Percentiles rank a stretch among this genome's conserved stretches.
Conservation (phyloP, 2,888 invertebrate species). For the Polymixis lichenea region DNA sequence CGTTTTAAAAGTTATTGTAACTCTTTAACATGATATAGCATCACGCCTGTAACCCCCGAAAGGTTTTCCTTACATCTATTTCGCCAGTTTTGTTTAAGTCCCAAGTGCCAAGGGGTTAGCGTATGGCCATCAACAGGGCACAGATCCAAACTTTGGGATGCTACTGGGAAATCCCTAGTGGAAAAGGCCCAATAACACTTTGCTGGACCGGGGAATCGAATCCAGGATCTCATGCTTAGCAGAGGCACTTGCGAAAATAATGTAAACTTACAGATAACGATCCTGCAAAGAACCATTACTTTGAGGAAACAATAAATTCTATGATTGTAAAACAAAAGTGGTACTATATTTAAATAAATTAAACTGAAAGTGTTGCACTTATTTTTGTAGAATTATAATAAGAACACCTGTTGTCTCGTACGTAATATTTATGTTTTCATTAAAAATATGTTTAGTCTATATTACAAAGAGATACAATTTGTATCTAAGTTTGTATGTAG, state of each 20-base stretch:
- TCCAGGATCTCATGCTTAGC: not conserved
- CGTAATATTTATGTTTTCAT: conserved; percentile 11
- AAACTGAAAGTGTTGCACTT: not conserved
- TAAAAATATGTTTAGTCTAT: too few species aligned
- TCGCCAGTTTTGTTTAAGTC: not conserved
- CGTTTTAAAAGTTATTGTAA: not conserved
- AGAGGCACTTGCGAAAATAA: not conserved
- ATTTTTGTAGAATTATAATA: conserved; percentile 37
- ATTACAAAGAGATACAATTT: not conserved
- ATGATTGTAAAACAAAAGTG: conserved; percentile 24
- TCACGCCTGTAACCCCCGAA: not conserved
- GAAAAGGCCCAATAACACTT: not conserved
- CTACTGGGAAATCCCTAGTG: not conserved
- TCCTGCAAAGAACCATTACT: conserved; percentile 1
- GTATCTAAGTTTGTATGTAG: not conserved
- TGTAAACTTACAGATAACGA: not conserved
- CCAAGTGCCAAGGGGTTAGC: too few species aligned
- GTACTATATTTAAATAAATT: conserved; percentile 4
- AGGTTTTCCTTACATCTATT: not conserved
- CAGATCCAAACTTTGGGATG: not conserved
- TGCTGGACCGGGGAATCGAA: not conserved
- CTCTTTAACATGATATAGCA: not conserved
- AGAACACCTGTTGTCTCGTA: conserved; percentile 21
- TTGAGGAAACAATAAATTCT: conserved; percentile 30
- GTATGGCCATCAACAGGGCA: not conserved